These are phyloP conservation scores for Ameiurus melas DNA, from an alignment of 2,113 vertebrate species.

Conservation along the genomic window DNA sequence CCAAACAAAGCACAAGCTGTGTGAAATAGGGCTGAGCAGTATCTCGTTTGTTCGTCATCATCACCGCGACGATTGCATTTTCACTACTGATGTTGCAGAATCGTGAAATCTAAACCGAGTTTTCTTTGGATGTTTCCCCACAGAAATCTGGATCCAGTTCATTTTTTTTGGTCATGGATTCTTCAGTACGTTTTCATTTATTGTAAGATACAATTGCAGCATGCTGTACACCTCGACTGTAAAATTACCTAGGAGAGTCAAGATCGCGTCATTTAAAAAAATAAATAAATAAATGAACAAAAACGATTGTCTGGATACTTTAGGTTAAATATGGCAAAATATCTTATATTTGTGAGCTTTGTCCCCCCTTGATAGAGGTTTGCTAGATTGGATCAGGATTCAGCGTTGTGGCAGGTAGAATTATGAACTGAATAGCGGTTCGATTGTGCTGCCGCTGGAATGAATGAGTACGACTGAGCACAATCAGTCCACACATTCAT, in stretches of 20 bases:
- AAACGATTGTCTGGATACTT: no score
- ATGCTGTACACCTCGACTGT: neutral
- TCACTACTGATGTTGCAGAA: neutral
- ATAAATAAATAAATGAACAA: no score
- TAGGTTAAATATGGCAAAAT: neutral
- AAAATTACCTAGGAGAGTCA: neutral
- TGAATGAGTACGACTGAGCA: constrained; percentile 48
- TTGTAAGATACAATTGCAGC: neutral
- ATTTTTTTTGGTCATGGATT: neutral
- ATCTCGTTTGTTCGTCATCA: neutral
- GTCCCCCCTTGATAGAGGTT: neutral
- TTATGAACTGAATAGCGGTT: constrained; percentile 37
- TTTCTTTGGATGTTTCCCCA: neutral
- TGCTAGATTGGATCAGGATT: constrained; percentile 8
- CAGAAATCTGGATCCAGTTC: neutral
- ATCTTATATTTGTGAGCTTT: constrained; percentile 1
- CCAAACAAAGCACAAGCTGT: constrained; percentile 6
- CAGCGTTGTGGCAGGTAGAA: constrained; percentile 33
- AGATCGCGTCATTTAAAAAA: neutral
- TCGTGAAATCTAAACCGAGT: neutral
- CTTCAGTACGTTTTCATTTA: neutral
- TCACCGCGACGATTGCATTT: neutral
- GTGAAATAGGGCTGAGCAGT: neutral
- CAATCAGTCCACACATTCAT: constrained; percentile 51
- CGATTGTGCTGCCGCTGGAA: constrained; percentile 47